Evolutionary conservation across 2,888 invertebrate genomes (phyloP).

Genomic region (Hesperia comma): DNA sequence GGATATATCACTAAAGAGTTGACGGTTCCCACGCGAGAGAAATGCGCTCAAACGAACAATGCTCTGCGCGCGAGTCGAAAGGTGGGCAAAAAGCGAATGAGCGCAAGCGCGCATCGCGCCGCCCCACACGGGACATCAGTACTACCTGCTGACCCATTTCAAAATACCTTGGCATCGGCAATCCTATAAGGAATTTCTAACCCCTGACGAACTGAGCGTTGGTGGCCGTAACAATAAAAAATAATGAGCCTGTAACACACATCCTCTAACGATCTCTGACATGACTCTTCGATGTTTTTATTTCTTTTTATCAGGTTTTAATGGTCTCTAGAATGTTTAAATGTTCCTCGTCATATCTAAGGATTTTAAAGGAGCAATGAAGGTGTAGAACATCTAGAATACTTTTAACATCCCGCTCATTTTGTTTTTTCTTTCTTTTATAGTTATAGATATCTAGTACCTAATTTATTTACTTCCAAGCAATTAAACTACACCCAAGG

Average conservation of each 20-base stretch:
- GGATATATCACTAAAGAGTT: conserved; percentile 72
- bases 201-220: conserved; percentile 24
- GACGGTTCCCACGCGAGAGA: conserved; percentile 79
- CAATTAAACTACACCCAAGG: no score
- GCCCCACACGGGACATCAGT: conserved; percentile 45
- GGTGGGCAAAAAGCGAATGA: conserved; percentile 83
- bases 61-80: conserved; percentile 81
- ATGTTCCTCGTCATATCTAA: no score
- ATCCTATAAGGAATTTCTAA: conserved; percentile 52
- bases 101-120: conserved; percentile 57
- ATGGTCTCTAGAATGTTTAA: background rate
- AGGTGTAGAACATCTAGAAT: no score
- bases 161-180: conserved; percentile 49
- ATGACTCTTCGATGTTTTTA: conserved; percentile 7
- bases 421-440: background rate
- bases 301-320: conserved; percentile 14
- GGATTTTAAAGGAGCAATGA: no score
- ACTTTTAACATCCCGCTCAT: no score
- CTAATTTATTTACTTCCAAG: no score
- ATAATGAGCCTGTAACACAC: conserved; percentile 28
- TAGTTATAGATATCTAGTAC: no score
- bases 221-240: conserved; percentile 30
- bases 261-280: conserved; percentile 28
- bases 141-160: conserved; percentile 80
- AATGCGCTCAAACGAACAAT: conserved; percentile 73